Evolutionary conservation across 1,140 invertebrate genomes (phyloP), one percentile per base, ranked within the genome.

Genomic region (Leptinotarsa undecemlineata): DNA sequence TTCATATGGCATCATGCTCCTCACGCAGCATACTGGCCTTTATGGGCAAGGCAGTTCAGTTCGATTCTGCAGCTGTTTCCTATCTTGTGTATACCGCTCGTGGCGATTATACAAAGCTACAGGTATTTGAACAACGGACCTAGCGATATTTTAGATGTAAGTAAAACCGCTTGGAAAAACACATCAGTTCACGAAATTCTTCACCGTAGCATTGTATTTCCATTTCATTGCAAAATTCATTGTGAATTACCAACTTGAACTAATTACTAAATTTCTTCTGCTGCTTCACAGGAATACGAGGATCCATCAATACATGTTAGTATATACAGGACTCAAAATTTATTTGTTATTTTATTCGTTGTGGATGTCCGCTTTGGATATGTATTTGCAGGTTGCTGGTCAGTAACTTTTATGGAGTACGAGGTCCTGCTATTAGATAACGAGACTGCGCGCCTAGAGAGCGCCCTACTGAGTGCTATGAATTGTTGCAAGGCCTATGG

Each of bases 141-240:
- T n/a, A 88, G 92, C 0, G 94, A 96, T 86, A 92, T 96, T 82
- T 89, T 95, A 74, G 94, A 96, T 82, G 95, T 96, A 86, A 91
- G 89, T 88, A 68, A 63, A 48, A 15, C 51, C 15, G 15, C 19
- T 48, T 23, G 33, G 33, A 42, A 42, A 11, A 42, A 42, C 33
- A 42, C 33, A 42, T 11, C 33, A 42, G 0, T 11, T 42, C 33
- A 42, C 33, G 8, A 11, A 42, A 11, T 42, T 42, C 8, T 42
- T 2, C 33, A 42, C 33, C 8, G 3, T 42, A 42, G 3, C 33
- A 42, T 42, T 42, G 33, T 42, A 3, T 42, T 42, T 11, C 33
- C 8, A 42, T 42, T 42, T 42, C 33, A 42, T 42, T 42, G 33
- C 11, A 3, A 3, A 42, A 42, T 42, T 11, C 33, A 42, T 3